A percentile compares a stretch with the other conserved stretches of the same genome.
Evolutionary conservation across 2,113 vertebrate species (phyloP).

Genomic region (Tyrannus savana): DNA sequence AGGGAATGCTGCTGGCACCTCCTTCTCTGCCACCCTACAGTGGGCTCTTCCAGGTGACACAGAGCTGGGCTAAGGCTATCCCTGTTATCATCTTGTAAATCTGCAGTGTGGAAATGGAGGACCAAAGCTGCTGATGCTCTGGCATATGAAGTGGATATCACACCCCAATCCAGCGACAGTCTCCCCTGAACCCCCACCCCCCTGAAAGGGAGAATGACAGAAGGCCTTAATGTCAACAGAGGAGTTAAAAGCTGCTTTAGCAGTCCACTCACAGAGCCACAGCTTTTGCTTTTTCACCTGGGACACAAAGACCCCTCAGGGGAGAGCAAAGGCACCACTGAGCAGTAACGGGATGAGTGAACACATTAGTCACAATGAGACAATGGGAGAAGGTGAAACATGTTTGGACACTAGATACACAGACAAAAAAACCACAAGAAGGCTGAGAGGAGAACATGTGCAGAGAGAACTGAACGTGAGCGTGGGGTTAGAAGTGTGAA

Average conservation of each 20-base stretch:
- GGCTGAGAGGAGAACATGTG: constrained; percentile 36
- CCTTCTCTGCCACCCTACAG: neutral
- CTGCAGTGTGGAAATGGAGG: neutral
- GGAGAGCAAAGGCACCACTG: neutral
- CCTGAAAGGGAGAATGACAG: accelerated
- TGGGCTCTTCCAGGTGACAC: neutral
- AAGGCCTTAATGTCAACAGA: neutral
- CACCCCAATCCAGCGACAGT: neutral
- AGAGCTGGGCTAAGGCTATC: neutral
- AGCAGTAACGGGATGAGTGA: neutral
- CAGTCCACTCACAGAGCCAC: neutral
- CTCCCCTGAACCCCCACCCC: neutral
- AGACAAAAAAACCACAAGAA: constrained; percentile 35
- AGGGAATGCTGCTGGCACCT: neutral
- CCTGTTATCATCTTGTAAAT: neutral
- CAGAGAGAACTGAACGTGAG: constrained; percentile 61
- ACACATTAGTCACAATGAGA: neutral
- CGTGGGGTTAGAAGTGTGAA: constrained; percentile 76
- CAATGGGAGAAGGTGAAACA: constrained; percentile 10
- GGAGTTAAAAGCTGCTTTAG: neutral
- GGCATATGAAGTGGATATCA: neutral
- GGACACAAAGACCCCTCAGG: neutral
- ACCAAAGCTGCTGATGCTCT: neutral
- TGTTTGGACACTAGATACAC: constrained; percentile 23
- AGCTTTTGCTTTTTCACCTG: neutral